phyloP scores from a whole-genome alignment of 1,140 invertebrate genomes.

The Sesamia nonagrioides region DNA sequence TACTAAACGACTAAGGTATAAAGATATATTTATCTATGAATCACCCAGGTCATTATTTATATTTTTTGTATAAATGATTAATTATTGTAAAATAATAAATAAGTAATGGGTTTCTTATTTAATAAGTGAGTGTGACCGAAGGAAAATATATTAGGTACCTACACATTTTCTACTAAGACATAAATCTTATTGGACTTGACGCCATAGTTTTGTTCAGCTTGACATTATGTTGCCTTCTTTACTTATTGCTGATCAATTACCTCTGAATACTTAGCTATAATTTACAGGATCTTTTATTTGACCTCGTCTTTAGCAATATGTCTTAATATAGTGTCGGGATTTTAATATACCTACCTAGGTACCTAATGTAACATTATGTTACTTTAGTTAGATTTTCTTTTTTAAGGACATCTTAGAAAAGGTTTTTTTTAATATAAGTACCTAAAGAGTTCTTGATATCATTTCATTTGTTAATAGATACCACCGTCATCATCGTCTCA shows the following conservation, averaged over 20 bases:
- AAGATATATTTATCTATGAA: too few species aligned
- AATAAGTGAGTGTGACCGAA: not conserved
- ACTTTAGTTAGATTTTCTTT: too few species aligned
- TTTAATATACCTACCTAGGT: too few species aligned
- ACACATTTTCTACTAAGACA: constrained; percentile 25
- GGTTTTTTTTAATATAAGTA: too few species aligned
- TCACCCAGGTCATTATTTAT: too few species aligned
- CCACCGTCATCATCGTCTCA: too few species aligned
- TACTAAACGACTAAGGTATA: too few species aligned
- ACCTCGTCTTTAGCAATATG: not conserved
- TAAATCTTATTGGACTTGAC: constrained; percentile 25
- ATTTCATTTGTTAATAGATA: too few species aligned
- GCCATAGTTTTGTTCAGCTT: not conserved
- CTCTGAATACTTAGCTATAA: not conserved
- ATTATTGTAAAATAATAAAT: not conserved
- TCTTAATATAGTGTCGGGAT: not conserved
- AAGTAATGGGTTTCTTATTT: not conserved
- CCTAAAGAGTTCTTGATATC: too few species aligned
- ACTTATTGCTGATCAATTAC: constrained; percentile 7
- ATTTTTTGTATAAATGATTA: too few species aligned
- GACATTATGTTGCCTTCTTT: not conserved
- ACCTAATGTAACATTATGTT: too few species aligned
- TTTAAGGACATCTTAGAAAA: not conserved
- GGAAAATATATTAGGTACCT: constrained; percentile 5
- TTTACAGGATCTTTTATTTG: constrained; percentile 1